Evolutionary conservation across 92 coral and sea anemone species (phyloP), one percentile per base, ranked within the genome.

Genomic region (Nematostella vectensis): DNA sequence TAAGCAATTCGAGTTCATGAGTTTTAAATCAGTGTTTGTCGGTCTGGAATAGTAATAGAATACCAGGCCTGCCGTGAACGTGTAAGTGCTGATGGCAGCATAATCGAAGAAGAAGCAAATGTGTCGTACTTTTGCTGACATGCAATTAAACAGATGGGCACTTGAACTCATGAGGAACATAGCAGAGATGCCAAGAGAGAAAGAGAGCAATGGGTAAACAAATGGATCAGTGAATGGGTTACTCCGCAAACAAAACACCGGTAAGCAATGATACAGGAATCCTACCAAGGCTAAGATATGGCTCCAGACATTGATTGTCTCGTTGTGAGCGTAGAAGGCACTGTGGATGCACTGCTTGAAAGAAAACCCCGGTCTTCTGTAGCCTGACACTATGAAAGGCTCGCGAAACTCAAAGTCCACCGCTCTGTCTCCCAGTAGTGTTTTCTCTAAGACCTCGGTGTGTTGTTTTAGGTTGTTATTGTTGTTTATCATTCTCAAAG

Each of bases 101-200:
- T 91, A 91, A 54, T 91, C 98, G 62, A 86, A 78, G 75, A 78
- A 91, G 71, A 91, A 91, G 56, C 98, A 91, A 29, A 78, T 73
- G 31, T 91, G 98, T 50, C 96, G 89, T 13, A 68, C 81, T 27
- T 85, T 74, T 12, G 68, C 61, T 1, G 98, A 91, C 88, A 91
- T 87, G 16, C 79, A 82, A 75, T 86, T 91, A 55, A 87, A 86
- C 66, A 76, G 52, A 57, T 91, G 98, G 10, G 98, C 98, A 3
- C 76, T 79, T 0, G 85, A 67, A 42, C 98, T 91, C 96, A 91
- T 86, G 1, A 67, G 18, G 25, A 80, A 66, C 77, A 83, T 81
- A 2, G 69, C 55, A 1, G 77, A 74, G 20, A 88, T 67, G 4
- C 98, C 89, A 18, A 76, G 39, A 0, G 93, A 79, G 53, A 87